Evolutionary conservation across 2,113 vertebrate genomes (phyloP).

Genomic region (Ascaphus truei): DNA sequence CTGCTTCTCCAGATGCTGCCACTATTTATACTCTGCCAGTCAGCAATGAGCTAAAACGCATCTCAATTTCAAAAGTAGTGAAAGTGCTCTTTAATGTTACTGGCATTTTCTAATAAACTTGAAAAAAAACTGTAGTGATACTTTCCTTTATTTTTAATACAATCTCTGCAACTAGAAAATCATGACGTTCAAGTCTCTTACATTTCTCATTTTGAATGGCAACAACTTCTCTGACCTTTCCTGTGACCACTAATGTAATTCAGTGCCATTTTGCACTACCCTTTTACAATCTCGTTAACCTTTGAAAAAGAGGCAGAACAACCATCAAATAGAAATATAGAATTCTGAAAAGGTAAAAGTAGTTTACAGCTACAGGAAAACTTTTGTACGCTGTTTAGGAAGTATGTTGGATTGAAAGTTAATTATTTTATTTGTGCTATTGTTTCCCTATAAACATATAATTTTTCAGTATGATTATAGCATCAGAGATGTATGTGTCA

Average conservation of each 20-base stretch:
- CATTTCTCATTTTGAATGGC: background rate
- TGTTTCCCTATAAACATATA: too few species aligned
- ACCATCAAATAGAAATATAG: conserved; percentile 22
- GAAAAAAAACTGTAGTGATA: too few species aligned
- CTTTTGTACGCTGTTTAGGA: background rate
- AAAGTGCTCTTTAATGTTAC: too few species aligned
- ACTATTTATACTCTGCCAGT: too few species aligned
- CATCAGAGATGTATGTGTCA: too few species aligned
- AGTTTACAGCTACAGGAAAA: background rate
- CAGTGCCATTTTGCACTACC: conserved; percentile 6
- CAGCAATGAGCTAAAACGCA: too few species aligned
- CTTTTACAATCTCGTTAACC: conserved; percentile 25
- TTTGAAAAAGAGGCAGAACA: conserved; percentile 8
- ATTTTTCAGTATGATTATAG: too few species aligned
- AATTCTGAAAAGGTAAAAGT: conserved; percentile 22
- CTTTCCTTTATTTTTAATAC: too few species aligned
- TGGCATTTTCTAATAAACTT: too few species aligned
- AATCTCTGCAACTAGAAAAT: background rate
- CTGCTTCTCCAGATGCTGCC: too few species aligned
- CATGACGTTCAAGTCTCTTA: background rate
- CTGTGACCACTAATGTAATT: conserved; percentile 24
- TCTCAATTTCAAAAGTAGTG: too few species aligned
- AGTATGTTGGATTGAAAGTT: background rate
- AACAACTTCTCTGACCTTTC: conserved; percentile 12
- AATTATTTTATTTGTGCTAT: too few species aligned